These are phyloP conservation scores for Rallus limicola DNA, from an alignment of 2,113 vertebrate genomes.

Conservation along the genomic window DNA sequence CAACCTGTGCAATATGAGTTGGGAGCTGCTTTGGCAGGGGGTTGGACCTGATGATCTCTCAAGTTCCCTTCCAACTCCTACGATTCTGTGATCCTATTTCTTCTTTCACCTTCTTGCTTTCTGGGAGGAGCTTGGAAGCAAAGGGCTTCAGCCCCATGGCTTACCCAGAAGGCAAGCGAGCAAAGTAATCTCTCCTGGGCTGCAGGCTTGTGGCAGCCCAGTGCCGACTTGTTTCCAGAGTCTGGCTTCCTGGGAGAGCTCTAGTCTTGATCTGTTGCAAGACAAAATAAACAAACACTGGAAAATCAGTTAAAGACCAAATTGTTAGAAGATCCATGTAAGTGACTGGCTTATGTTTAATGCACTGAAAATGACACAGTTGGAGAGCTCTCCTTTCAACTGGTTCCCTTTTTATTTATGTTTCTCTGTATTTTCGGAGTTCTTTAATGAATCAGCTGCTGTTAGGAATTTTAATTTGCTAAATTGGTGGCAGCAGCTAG, in stretches of 20 bases:
- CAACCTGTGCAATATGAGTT: no score
- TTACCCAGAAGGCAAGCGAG: not conserved
- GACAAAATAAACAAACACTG: slow-evolving; percentile 3
- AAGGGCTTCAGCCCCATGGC: not conserved
- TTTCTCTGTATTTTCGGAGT: slow-evolving; percentile 51
- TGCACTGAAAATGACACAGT: not conserved
- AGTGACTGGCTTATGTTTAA: not conserved
- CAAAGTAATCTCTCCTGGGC: not conserved
- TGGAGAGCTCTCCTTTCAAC: slow-evolving; percentile 39
- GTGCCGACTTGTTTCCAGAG: not conserved
- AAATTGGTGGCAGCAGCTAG: slow-evolving; percentile 62
- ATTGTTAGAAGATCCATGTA: not conserved
- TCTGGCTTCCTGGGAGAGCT: not conserved
- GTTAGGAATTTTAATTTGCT: slow-evolving; percentile 64
- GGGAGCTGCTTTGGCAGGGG: no score
- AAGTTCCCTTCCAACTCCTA: no score
- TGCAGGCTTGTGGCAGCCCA: not conserved
- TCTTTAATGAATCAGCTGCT: slow-evolving; percentile 61
- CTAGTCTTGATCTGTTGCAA: not conserved
- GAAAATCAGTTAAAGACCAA: not conserved
- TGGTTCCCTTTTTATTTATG: slow-evolving; percentile 47
- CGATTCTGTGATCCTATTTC: no score
- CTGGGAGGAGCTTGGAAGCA: not conserved
- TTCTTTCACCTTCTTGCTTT: fast-evolving
- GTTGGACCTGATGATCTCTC: no score